Evolutionary conservation across 2,888 invertebrate genomes (phyloP), one percentile per base, ranked within the genome.

Genomic region (Dugesia japonica): DNA sequence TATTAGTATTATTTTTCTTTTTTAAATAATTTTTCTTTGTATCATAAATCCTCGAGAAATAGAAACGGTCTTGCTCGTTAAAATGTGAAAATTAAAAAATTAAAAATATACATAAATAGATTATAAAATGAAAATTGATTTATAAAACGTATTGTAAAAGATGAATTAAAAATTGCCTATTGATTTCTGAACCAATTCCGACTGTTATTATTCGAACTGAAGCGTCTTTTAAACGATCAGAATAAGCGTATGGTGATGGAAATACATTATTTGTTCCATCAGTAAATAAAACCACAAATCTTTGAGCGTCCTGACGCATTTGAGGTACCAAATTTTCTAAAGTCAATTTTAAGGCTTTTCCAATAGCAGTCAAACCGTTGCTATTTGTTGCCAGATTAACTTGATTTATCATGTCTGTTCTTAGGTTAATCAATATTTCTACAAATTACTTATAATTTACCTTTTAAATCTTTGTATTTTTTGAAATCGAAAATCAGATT

Each of bases 281-380:
- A 56, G 56, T 56, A 20, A 56, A 56, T 56, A 56, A 56, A 13
- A 56, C 56, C n/a, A 56, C 23, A 23, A 56, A 20, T 56, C 56
- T 56, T 20, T 56, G n/a, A 20, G n/a, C n/a, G 17, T 56, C 56
- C 7, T 56, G 4, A 9, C 56, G n/a, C 56, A 56, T 56, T 56
- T 20, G n/a, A 23, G 56, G 56, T 20, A 56, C 56, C 23, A 56
- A n/a, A 20, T 56, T n/a, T 56, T 56, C 20, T 1, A 13, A 56
- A 56, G 56, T 56, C n/a, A 56, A 23, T 56, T 23, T 56, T 56
- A 56, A 56, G 17, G 56, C 56, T 56, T 56, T 56, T 56, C 56
- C 56, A 20, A 56, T 56, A 4, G 56, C 56, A 13, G 56, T 56
- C 56, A n/a, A 4, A 4, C 20, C n/a, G 17, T 56, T 56, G n/a